Percentiles rank a stretch among this genome's conserved stretches.
Evolutionary conservation across 1,140 invertebrate genomes (phyloP).

Genomic region (Lycorma delicatula): DNA sequence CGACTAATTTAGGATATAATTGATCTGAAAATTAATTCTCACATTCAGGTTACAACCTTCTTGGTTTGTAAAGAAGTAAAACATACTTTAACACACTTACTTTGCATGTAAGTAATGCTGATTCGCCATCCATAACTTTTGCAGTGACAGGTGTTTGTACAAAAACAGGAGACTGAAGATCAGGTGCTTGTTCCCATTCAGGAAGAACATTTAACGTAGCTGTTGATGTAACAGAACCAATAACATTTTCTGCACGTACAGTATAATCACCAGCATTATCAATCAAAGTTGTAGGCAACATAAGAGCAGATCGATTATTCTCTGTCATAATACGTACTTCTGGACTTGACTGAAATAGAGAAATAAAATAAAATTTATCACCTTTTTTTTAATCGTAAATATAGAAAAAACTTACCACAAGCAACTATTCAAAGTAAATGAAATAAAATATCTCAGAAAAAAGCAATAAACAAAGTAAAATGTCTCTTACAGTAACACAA

Average conservation of each 20-base stretch:
- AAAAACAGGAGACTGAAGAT: slow-evolving; percentile 65
- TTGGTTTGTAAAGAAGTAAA: too few relatives aligned
- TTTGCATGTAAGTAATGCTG: slow-evolving; percentile 66
- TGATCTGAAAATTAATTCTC: too few relatives aligned
- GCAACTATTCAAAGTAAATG: too few relatives aligned
- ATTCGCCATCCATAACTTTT: slow-evolving; percentile 88
- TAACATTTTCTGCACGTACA: slow-evolving; percentile 80
- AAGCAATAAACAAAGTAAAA: too few relatives aligned
- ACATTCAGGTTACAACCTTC: too few relatives aligned
- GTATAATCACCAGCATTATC: slow-evolving; percentile 72
- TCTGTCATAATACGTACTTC: slow-evolving; percentile 60
- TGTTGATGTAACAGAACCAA: slow-evolving; percentile 74
- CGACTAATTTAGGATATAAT: too few relatives aligned
- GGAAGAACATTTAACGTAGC: slow-evolving; percentile 62
- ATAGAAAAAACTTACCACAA: too few relatives aligned
- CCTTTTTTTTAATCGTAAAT: too few relatives aligned
- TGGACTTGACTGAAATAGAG: slow-evolving; percentile 45
- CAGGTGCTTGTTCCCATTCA: slow-evolving; percentile 49
- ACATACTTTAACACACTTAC: too few relatives aligned
- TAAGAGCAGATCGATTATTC: slow-evolving; percentile 70
- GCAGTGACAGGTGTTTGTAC: slow-evolving; percentile 57
- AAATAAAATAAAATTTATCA: slow-evolving; percentile 6
- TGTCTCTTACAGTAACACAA: too few relatives aligned
- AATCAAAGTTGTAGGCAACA: slow-evolving; percentile 64
- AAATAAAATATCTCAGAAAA: too few relatives aligned